Percentiles rank a stretch among this genome's conserved stretches.
Conservation (phyloP, 2,888 invertebrate genomes). For the Embidobia sp. region DNA sequence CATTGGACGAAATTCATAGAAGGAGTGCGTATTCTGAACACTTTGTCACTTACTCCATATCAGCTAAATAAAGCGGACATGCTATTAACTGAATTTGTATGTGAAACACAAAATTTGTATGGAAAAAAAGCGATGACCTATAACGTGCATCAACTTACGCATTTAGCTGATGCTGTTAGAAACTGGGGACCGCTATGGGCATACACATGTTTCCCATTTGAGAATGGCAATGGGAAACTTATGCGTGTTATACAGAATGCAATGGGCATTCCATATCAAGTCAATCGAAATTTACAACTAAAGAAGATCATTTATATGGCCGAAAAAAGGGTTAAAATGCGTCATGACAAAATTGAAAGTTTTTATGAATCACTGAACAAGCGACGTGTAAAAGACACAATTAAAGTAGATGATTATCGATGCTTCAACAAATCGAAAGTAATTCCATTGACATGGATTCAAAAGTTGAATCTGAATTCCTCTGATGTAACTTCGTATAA, state of each 20-base stretch:
- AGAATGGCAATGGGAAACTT: slow-evolving; percentile 21
- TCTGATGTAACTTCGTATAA: not conserved
- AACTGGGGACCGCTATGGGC: slow-evolving; percentile 9
- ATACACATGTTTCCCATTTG: slow-evolving; percentile 7
- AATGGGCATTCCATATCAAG: slow-evolving; percentile 22
- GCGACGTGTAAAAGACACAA: not conserved
- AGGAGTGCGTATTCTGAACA: not conserved
- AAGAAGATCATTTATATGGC: not conserved
- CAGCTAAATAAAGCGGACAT: not conserved
- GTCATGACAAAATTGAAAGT: not conserved
- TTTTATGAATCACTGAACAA: slow-evolving; percentile 10
- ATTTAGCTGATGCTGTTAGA: not conserved
- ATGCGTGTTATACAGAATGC: slow-evolving; percentile 23
- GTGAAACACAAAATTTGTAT: slow-evolving; percentile 5
- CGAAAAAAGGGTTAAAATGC: not conserved
- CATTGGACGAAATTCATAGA: slow-evolving; percentile 13
- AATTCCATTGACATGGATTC: not conserved
- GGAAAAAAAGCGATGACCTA: not conserved
- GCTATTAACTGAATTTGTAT: slow-evolving; percentile 10
- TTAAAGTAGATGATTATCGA: not conserved
- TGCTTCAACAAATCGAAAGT: slow-evolving; percentile 8
- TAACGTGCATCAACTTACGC: not conserved
- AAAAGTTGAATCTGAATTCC: not conserved
- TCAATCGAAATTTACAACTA: slow-evolving; percentile 17
- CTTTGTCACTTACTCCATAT: not conserved